Conservation (phyloP, 2,888 invertebrate species). For the Epinotia nisella region DNA sequence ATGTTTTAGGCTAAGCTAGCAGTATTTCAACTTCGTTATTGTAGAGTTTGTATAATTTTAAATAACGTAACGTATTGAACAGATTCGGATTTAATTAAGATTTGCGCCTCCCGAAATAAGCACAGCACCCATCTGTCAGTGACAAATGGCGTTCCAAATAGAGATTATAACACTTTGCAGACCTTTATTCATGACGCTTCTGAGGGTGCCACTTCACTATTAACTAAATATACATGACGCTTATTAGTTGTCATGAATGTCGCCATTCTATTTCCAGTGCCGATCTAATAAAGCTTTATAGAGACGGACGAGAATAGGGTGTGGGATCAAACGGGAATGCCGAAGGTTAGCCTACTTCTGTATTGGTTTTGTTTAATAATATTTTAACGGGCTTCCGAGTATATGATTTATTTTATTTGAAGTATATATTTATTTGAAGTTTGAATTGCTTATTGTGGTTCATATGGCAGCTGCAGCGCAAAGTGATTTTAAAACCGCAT, state of each 20-base stretch:
- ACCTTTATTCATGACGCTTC: constrained; percentile 36
- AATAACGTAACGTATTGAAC: not conserved
- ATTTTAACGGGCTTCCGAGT: not conserved
- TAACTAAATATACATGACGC: constrained; percentile 16
- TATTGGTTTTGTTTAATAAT: constrained; percentile 9
- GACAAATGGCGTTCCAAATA: constrained; percentile 34
- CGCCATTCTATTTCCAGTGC: constrained; percentile 53
- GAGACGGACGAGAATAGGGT: constrained; percentile 50
- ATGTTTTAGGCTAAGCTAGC: too few species aligned
- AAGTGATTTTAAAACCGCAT: not conserved
- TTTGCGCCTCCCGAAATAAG: not conserved
- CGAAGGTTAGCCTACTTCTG: constrained; percentile 51
- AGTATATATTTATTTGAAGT: too few species aligned
- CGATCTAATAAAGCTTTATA: constrained; percentile 59
- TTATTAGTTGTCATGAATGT: constrained; percentile 46
- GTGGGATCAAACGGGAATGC: constrained; percentile 55
- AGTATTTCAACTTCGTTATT: too few species aligned
- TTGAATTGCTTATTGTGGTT: not conserved
- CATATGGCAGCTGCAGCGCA: not conserved
- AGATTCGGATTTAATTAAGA: not conserved
- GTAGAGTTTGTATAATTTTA: not conserved
- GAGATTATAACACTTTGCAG: constrained; percentile 26
- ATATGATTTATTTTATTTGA: too few species aligned
- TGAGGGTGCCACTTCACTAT: too few species aligned
- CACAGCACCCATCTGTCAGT: constrained; percentile 10